Evolutionary conservation across 92 coral and sea anemone species (phyloP), one percentile per base, ranked within the genome.

Genomic region (Nematostella vectensis): DNA sequence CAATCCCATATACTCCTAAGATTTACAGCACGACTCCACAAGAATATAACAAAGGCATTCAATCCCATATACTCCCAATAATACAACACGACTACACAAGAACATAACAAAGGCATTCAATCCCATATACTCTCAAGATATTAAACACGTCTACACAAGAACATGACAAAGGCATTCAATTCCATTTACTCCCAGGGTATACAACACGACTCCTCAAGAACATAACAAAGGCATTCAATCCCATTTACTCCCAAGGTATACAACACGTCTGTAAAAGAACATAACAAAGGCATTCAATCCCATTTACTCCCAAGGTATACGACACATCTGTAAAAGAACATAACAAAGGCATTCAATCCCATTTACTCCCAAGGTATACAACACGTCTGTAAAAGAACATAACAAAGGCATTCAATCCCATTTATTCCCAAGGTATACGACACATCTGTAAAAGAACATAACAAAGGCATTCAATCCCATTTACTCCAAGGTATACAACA

Each of bases 51-150:
- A 6, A 56, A 8, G 39, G 3, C 23, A 53, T 10, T 10, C n/a
- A 86, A 93, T 12, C 99, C 99, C 96, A 93, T 78, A 63, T 93
- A 93, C 67, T 93, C 99, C 99, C 99, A 93, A 17, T 96, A 50
- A 85, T 93, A 39, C 99, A 93, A 36, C 99, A 93, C 4, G 99
- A 93, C 99, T 89, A 33, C 2, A 59, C 44, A 25, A 57, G 76
- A 43, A 23, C 47, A 52, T 4, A 20, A 26, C 44, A 65, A 28
- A 4, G 2, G 18, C 0, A 11, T 3, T n/a, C n/a, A n/a, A n/a
- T n/a, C n/a, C n/a, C n/a, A n/a, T n/a, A n/a, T n/a, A n/a, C n/a
- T n/a, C 6, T 20, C 33, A 0, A 38, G 27, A 23, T 10, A 37
- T n/a, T 10, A 10, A 37, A n/a, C 44, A 37, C 10, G n/a, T 10